phyloP scores from a whole-genome alignment of 2,797 vertebrate genomes.

The Chloroceryle amazona region DNA sequence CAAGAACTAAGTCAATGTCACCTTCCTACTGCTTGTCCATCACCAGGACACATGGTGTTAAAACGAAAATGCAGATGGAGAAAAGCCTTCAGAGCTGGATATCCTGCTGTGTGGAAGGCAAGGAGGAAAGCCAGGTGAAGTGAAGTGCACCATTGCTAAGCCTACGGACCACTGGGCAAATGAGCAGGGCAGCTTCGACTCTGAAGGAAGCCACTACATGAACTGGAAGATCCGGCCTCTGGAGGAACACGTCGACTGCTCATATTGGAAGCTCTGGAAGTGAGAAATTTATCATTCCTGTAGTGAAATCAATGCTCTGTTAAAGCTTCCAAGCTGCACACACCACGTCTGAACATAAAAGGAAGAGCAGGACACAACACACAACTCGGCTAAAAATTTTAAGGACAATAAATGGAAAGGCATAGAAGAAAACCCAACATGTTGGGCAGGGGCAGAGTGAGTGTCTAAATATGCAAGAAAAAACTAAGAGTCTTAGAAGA shows the following conservation, averaged over 20 bases:
- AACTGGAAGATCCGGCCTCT: not conserved
- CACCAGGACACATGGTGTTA: not conserved
- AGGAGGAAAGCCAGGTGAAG: not conserved
- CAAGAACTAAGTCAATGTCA: not conserved
- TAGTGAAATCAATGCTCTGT: not conserved
- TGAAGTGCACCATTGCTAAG: fast-evolving
- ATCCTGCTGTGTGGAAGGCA: fast-evolving
- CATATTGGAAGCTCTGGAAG: not conserved
- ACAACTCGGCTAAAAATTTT: not conserved
- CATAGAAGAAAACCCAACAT: not conserved
- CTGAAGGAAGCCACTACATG: not conserved
- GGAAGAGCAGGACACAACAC: not conserved
- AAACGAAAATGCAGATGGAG: not conserved
- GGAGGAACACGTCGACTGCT: not conserved
- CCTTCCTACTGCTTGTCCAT: not conserved
- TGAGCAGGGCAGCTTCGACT: fast-evolving
- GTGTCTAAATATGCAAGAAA: not conserved
- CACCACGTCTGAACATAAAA: fast-evolving
- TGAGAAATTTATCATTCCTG: not conserved
- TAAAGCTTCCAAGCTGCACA: not conserved
- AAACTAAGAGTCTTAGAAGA: not conserved
- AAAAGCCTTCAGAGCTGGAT: not conserved
- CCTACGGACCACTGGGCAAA: fast-evolving
- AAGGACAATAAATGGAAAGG: not conserved
- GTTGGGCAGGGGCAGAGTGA: not conserved